phyloP scores from a whole-genome alignment of 1,140 invertebrate species.

The Berghia stephanieae region DNA sequence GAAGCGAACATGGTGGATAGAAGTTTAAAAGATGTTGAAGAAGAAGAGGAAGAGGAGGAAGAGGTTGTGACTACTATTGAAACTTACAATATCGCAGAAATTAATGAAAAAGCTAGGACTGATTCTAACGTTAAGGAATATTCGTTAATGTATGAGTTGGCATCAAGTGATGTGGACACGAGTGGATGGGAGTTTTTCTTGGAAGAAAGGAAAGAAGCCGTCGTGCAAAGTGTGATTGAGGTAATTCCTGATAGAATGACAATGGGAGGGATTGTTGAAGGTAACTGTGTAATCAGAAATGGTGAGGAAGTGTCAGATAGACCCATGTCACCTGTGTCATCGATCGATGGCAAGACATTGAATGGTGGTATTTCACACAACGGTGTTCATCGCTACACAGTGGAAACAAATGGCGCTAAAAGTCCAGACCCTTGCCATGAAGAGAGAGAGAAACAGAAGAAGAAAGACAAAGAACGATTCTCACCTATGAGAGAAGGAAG shows the following conservation, averaged over 20 bases:
- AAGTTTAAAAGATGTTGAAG: conserved; percentile 35
- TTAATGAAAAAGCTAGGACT: conserved; percentile 39
- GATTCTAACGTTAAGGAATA: conserved; percentile 54
- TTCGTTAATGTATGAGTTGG: conserved; percentile 55
- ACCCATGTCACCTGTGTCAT: conserved; percentile 16
- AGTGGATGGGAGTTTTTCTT: conserved; percentile 61
- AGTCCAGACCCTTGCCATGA: neutral
- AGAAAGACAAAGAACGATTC: conserved; percentile 50
- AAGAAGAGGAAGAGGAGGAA: conserved; percentile 47
- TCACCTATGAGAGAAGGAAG: conserved; percentile 56
- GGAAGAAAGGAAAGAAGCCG: conserved; percentile 51
- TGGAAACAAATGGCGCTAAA: neutral
- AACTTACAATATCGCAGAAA: conserved; percentile 23
- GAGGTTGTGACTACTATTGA: too few species aligned
- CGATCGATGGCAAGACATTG: neutral
- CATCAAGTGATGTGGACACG: conserved; percentile 53
- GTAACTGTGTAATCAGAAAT: too few species aligned
- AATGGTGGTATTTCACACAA: conserved; percentile 9
- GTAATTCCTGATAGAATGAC: conserved; percentile 39
- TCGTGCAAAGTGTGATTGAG: conserved; percentile 54
- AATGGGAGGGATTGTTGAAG: too few species aligned
- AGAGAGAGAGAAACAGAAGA: conserved; percentile 25
- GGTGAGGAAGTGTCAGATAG: neutral
- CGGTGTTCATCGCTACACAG: too few species aligned
- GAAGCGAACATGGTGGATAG: conserved; percentile 30